Evolutionary conservation across 2,797 vertebrate species (phyloP).

Genomic region (Acanthis flammea): DNA sequence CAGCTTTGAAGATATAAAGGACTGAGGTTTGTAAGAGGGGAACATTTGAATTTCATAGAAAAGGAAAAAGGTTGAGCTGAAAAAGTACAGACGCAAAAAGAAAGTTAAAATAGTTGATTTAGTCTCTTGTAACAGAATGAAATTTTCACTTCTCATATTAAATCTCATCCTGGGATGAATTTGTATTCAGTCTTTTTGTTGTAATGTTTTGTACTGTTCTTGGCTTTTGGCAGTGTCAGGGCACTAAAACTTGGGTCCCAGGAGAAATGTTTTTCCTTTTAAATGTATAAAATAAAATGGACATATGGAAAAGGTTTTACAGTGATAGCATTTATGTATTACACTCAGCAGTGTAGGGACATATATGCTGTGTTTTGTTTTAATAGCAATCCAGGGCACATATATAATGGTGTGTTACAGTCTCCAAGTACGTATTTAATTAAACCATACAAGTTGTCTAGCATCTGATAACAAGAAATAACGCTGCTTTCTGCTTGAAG

Average conservation of each 20-base stretch:
- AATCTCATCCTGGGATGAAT: not conserved
- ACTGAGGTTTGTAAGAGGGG: not conserved
- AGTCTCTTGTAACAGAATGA: not conserved
- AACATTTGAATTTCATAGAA: conserved; percentile 31
- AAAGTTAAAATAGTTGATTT: conserved; percentile 12
- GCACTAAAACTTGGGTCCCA: not conserved
- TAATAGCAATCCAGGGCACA: not conserved
- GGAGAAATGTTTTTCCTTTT: not conserved
- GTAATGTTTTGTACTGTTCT: not conserved
- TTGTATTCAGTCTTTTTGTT: not conserved
- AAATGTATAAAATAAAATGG: not conserved
- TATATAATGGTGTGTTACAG: not conserved
- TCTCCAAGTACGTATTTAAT: not conserved
- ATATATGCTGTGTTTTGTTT: not conserved
- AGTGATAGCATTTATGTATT: not conserved
- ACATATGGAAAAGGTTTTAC: not conserved
- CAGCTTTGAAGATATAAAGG: conserved; percentile 32
- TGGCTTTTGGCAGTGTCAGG: not conserved
- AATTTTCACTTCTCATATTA: not conserved
- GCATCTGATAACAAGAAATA: not conserved
- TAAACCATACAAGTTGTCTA: not conserved
- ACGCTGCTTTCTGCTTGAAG: not conserved
- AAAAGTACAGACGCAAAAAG: conserved; percentile 1
- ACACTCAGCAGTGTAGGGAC: too few relatives aligned
- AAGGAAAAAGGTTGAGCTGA: conserved; percentile 29